Evolutionary conservation across 2,888 invertebrate species (phyloP).

Genomic region (Holacanthella duospinosa): DNA sequence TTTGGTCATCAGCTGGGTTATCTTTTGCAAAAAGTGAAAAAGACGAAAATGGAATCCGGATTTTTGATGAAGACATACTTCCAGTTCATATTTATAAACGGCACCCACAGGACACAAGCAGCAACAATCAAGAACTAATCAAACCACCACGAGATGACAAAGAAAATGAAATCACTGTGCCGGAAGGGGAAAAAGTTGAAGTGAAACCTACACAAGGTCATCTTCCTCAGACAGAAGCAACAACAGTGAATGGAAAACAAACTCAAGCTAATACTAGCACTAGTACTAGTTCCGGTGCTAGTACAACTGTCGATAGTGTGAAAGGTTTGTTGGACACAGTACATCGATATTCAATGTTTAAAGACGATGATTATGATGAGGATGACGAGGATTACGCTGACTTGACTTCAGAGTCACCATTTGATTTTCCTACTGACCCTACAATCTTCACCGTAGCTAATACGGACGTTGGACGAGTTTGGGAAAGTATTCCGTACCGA

Average conservation of each 20-base stretch:
- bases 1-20: not conserved
- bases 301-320: no score
- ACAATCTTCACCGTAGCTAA: constrained; percentile 17
- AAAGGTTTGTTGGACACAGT: no score
- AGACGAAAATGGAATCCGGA: not conserved
- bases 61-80: no score
- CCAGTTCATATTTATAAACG: no score
- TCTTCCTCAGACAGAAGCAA: not conserved
- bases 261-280: no score
- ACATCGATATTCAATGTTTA: no score
- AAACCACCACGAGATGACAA: not conserved
- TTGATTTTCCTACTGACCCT: not conserved
- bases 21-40: not conserved
- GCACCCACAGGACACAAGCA: no score
- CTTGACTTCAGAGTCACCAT: no score
- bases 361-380: not conserved
- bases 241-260: not conserved
- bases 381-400: not conserved
- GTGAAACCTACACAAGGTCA: not conserved
- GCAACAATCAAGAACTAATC: no score
- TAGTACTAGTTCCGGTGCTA: no score
- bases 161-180: not conserved
- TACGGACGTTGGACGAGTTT: constrained; percentile 19
- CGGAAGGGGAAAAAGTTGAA: not conserved
- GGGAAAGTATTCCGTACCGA: constrained; percentile 24